Base-by-base conservation (phyloP, 1,140 invertebrate genomes). In the Phymastichus coffea region DNA sequence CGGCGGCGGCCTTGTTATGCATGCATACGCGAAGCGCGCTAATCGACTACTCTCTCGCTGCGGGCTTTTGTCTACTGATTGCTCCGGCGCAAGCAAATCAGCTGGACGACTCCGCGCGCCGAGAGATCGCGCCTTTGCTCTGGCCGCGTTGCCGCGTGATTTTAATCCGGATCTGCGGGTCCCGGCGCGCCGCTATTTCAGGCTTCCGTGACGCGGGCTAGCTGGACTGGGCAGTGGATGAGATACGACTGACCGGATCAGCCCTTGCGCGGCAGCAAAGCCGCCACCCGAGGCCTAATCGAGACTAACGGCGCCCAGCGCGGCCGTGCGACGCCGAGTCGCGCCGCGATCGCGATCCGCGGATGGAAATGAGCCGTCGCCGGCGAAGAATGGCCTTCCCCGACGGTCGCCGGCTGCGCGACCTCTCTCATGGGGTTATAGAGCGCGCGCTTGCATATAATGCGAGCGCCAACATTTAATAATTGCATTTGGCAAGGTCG, bases 401-500 rank as follows among this genome's bases (percentile, higher is more conserved):
- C n/a, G n/a, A n/a, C n/a, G n/a, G n/a, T n/a, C n/a, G n/a, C n/a
- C n/a, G n/a, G n/a, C n/a, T n/a, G n/a, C n/a, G n/a, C 63, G 68
- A 71, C 67, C 70, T 78, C 65, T 74, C 71, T 67, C 70, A 74
- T 63, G 53, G 67, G 72, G 71, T 79, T 64, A 63, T 43, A 67
- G 67, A n/a, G 68, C 71, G n/a, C 3, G 23, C 0, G 4, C 38
- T 63, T 66, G 62, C 54, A 44, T 43, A n/a, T 58, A 64, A 63
- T 35, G 57, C 59, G 58, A 49, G 33, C 20, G 19, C 10, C 14
- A 19, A 66, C 54, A 72, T 70, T 72, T 72, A 67, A 73, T 71
- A 67, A 74, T 74, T 71, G n/a, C 72, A 63, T 71, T 68, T 74
- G 41, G 20, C 17, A 53, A 52, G 46, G 38, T 51, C 56, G 40